Evolutionary conservation across 2,113 vertebrate species (phyloP).

Genomic region (Cygnus atratus): DNA sequence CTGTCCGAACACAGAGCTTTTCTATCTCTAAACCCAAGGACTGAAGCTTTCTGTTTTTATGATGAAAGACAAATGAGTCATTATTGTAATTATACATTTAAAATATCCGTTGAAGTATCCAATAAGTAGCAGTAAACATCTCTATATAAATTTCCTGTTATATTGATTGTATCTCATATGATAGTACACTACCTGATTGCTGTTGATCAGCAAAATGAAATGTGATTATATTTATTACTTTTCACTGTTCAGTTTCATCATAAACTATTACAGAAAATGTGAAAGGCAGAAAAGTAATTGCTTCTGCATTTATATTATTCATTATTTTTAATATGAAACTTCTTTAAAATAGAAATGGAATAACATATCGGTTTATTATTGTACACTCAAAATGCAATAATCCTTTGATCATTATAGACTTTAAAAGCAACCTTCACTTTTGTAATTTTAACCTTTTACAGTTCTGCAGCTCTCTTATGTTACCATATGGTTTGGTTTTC

Average conservation of each 20-base stretch:
- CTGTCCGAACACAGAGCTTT: background rate
- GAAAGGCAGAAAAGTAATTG: slow-evolving; percentile 7
- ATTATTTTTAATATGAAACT: background rate
- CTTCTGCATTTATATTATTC: background rate
- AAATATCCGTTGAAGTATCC: slow-evolving; percentile 38
- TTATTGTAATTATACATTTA: slow-evolving; percentile 45
- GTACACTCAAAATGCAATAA: background rate
- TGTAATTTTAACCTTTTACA: background rate
- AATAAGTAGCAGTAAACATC: slow-evolving; percentile 34
- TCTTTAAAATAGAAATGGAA: background rate
- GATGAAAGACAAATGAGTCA: slow-evolving; percentile 22
- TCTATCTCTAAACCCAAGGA: background rate
- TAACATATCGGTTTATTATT: background rate
- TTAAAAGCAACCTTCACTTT: background rate
- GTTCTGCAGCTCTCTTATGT: background rate
- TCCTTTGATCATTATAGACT: background rate
- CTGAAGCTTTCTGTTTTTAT: slow-evolving; percentile 12
- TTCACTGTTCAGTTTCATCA: background rate
- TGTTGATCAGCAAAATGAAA: slow-evolving; percentile 38
- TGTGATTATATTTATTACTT: slow-evolving; percentile 39
- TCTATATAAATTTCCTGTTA: slow-evolving; percentile 31
- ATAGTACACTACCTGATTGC: slow-evolving; percentile 40
- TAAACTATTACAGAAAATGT: background rate
- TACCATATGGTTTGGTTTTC: background rate
- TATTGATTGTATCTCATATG: slow-evolving; percentile 42